These are phyloP conservation scores for Calliopum simillimum DNA, from an alignment of 2,888 invertebrate genomes.

Conservation along the genomic window DNA sequence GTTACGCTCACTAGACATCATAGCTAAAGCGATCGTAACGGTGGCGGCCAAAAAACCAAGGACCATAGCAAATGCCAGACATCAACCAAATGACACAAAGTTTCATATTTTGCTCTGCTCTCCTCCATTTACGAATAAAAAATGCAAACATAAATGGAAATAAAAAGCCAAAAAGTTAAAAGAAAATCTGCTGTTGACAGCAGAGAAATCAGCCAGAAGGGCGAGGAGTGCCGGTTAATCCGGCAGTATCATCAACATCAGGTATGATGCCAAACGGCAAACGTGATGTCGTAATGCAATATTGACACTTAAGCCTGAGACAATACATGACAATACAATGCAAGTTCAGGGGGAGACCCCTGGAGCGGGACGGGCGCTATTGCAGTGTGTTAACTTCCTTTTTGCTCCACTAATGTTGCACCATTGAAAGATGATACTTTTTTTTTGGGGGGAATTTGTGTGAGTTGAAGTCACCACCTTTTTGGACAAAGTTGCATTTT, in stretches of 20 bases:
- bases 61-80: constrained; percentile 5
- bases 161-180: background rate
- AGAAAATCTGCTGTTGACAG: background rate
- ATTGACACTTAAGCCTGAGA: constrained; percentile 55
- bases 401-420: background rate
- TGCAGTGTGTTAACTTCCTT: background rate
- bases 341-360: background rate
- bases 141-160: background rate
- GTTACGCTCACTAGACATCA: constrained; percentile 16
- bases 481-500: constrained; percentile 34
- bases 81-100: constrained; percentile 29
- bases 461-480: background rate
- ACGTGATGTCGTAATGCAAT: constrained; percentile 60
- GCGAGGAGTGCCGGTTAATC: constrained; percentile 42
- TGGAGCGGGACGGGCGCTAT: background rate
- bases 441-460: background rate
- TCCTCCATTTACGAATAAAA: background rate
- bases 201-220: background rate
- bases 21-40: background rate
- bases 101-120: constrained; percentile 19
- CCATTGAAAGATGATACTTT: constrained; percentile 22
- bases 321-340: constrained; percentile 7
- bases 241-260: constrained; percentile 20
- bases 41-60: background rate
- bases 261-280: constrained; percentile 36